These are phyloP conservation scores for Leucania comma DNA, from an alignment of 2,888 invertebrate genomes.

Conservation along the genomic window DNA sequence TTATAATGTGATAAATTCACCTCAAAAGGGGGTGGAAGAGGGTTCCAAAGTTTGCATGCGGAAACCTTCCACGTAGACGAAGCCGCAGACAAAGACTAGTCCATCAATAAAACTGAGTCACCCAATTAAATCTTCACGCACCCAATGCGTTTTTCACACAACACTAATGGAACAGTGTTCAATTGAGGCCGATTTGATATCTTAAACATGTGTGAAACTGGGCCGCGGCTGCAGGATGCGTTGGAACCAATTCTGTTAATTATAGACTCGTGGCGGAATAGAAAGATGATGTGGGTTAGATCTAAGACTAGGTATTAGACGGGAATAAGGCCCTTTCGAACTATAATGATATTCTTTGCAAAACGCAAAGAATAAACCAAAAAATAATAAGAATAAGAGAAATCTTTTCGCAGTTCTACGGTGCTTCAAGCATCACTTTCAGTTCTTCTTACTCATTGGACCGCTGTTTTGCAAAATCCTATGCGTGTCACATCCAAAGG, in stretches of 20 bases:
- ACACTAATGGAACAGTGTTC: slow-evolving; percentile 29
- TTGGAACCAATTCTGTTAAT: slow-evolving; percentile 53
- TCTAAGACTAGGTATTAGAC: slow-evolving; percentile 13
- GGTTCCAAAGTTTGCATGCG: too few relatives aligned
- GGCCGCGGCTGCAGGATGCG: slow-evolving; percentile 58
- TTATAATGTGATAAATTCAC: too few relatives aligned
- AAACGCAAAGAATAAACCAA: too few relatives aligned
- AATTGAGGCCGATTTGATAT: slow-evolving; percentile 60
- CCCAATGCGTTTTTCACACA: slow-evolving; percentile 45
- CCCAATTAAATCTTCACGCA: slow-evolving; percentile 9
- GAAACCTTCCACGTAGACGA: too few relatives aligned
- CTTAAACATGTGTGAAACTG: slow-evolving; percentile 63
- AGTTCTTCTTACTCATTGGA: too few relatives aligned
- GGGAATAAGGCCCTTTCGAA: background rate
- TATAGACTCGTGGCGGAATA: slow-evolving; percentile 37
- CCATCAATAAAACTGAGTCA: slow-evolving; percentile 7
- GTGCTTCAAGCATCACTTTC: background rate
- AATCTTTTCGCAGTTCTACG: background rate
- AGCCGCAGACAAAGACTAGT: background rate
- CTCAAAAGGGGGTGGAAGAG: too few relatives aligned
- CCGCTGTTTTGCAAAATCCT: too few relatives aligned
- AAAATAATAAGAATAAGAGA: too few relatives aligned
- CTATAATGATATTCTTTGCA: too few relatives aligned
- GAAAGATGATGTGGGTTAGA: slow-evolving; percentile 13
- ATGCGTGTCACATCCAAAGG: too few relatives aligned